These are phyloP conservation scores for Tetraodon nigroviridis DNA, from an alignment of 2,113 vertebrate species.

Conservation along the genomic window DNA sequence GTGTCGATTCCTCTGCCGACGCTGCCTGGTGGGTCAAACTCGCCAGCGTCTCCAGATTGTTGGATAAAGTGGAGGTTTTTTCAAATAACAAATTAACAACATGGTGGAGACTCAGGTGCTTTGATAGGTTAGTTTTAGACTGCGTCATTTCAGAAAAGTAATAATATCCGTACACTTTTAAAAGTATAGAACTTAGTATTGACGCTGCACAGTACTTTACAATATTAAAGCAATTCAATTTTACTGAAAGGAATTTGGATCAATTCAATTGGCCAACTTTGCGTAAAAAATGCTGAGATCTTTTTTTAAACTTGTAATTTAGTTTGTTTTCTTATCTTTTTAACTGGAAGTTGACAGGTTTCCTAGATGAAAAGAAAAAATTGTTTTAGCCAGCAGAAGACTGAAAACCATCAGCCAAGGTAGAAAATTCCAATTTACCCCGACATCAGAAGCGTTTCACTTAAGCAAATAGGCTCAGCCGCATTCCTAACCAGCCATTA, in stretches of 20 bases:
- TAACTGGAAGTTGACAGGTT: not conserved
- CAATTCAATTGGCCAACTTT: not conserved
- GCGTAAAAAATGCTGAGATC: constrained; percentile 2
- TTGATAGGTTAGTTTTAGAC: no score
- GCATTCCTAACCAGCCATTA: constrained; percentile 20
- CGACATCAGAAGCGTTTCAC: constrained; percentile 4
- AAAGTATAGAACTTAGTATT: not conserved
- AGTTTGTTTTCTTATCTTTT: not conserved
- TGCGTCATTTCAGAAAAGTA: not conserved
- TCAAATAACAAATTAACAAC: no score
- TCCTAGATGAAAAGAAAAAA: constrained; percentile 1
- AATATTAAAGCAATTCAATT: not conserved
- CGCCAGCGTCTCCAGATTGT: no score
- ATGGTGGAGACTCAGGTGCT: no score
- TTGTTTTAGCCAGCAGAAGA: not conserved
- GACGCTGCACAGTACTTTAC: not conserved
- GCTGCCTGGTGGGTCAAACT: no score
- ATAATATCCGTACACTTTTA: not conserved
- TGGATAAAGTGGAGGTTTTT: no score
- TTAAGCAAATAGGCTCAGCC: constrained; percentile 7
- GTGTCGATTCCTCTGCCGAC: no score
- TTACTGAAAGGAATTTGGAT: not conserved
- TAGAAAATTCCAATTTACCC: constrained; percentile 19
- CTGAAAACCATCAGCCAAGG: constrained; percentile 11
- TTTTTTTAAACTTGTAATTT: constrained; percentile 12